A percentile compares a stretch with the other conserved stretches of the same genome.
Conservation (phyloP, 35 echinoderm and acorn worm species). For the Eucidaris tribuloides region DNA sequence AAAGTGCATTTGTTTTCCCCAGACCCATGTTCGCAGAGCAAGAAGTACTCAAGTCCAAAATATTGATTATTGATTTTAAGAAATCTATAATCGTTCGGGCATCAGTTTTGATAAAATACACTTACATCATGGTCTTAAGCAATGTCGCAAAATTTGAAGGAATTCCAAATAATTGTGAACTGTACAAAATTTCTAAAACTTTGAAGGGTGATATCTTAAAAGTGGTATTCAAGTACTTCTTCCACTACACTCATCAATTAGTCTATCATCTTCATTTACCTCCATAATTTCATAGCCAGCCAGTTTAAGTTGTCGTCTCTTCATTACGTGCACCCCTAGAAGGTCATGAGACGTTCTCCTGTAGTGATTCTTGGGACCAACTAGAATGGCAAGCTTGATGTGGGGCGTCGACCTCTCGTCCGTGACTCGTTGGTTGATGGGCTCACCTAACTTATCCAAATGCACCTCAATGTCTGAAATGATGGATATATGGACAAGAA, state of each 20-base stretch:
- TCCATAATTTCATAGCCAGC: conserved; percentile 77
- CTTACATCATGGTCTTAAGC: too few relatives aligned
- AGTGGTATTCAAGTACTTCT: neutral
- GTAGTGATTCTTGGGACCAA: conserved; percentile 42
- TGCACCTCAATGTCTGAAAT: conserved; percentile 49
- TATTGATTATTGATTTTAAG: too few relatives aligned
- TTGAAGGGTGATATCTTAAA: too few relatives aligned
- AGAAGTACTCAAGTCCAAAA: too few relatives aligned
- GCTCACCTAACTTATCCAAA: conserved; percentile 4
- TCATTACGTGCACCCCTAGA: conserved; percentile 89
- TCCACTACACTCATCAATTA: neutral
- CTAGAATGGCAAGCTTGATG: conserved; percentile 59
- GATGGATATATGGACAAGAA: neutral
- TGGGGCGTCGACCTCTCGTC: neutral
- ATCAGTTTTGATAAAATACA: too few relatives aligned
- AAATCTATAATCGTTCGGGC: too few relatives aligned
- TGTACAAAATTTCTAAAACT: too few relatives aligned
- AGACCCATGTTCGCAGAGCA: too few relatives aligned
- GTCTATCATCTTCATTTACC: conserved; percentile 26
- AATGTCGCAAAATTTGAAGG: too few relatives aligned
- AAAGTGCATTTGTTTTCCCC: too few relatives aligned
- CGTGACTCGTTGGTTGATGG: neutral
- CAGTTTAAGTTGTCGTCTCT: conserved; percentile 69
- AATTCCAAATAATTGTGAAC: too few relatives aligned
- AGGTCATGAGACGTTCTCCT: conserved; percentile 40